Base-by-base conservation (phyloP, 2,888 invertebrate species). In the Ceramica pisi region DNA sequence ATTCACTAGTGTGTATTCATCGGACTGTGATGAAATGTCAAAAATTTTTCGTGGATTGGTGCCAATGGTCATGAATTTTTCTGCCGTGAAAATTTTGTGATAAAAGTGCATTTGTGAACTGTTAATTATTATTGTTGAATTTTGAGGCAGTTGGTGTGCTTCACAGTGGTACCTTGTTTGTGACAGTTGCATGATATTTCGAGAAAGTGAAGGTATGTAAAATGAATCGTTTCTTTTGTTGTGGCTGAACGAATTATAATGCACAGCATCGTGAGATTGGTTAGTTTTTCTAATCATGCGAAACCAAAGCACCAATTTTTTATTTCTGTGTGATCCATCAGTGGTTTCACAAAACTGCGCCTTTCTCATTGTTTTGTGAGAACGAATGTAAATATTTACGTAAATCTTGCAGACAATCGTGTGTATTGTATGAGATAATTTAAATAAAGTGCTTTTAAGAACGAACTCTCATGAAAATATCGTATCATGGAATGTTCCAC, bases 1-100 rank as follows among this genome's bases (percentile, higher is more conserved):
- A 59, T 67, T 76, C 55, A 79, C 73, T 81, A 67, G 80, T 79
- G 86, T 84, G 57, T 80, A 82, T 85, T 87, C 83, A 88, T 88
- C 89, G 86, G 86, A 86, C 86, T 90, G 90, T 91, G 88, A 92
- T 92, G 93, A 94, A 94, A 94, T 92, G 95, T 96, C 96, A 96
- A 92, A 84, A 41, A 94, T 90, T 92, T 93, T 93, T 92, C 89
- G 92, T 94, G 93, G 93, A 94, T 89, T 91, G 78, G 89, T 94
- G 95, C 94, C 93, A 94, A 92, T 93, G 90, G 89, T 90, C 84
- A 87, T 90, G 89, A 90, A 91, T 89, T 90, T 90, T 91, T 88
- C 86, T 89, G 86, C 80, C 82, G 88, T 90, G 90, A 90, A 91
- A 92, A 91, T 84, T 83, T 87, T 89, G 90, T 90, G 90, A 90